Conservation (phyloP, 2,113 vertebrate genomes). For the Macroglossus sobrinus region DNA sequence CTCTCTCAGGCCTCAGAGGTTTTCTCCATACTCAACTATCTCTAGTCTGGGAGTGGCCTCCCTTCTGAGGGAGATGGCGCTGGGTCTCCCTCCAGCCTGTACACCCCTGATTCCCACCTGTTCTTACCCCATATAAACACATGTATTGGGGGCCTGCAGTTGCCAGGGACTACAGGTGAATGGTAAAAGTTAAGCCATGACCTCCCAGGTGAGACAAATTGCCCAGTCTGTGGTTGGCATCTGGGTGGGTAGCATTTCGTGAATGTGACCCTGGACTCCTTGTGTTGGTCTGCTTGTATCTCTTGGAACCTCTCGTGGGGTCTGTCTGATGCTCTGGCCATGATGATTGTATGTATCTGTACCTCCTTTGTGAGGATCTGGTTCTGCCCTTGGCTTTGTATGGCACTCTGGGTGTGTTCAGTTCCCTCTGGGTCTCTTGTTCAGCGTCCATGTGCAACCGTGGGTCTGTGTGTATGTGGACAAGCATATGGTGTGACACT, state of each 20-base stretch:
- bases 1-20: not conserved
- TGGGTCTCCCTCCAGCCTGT: not conserved
- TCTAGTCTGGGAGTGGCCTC: not conserved
- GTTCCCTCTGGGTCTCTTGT: not conserved
- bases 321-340: not conserved
- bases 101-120: fast-evolving
- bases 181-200: no score
- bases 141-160: not conserved
- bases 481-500: fast-evolving
- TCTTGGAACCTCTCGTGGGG: not conserved
- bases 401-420: no score
- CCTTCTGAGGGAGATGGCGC: not conserved
- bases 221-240: not conserved
- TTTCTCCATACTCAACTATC: not conserved
- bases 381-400: no score
- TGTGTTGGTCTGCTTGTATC: no score
- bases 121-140: no score
- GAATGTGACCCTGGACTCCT: not conserved
- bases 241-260: not conserved
- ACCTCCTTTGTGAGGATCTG: not conserved
- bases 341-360: fast-evolving
- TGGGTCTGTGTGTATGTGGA: fast-evolving
- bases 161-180: not conserved
- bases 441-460: fast-evolving
- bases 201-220: not conserved